Evolutionary conservation across 37 sponge, comb jelly and placozoan species (phyloP).

Genomic region (Dysidea cf. avara): DNA sequence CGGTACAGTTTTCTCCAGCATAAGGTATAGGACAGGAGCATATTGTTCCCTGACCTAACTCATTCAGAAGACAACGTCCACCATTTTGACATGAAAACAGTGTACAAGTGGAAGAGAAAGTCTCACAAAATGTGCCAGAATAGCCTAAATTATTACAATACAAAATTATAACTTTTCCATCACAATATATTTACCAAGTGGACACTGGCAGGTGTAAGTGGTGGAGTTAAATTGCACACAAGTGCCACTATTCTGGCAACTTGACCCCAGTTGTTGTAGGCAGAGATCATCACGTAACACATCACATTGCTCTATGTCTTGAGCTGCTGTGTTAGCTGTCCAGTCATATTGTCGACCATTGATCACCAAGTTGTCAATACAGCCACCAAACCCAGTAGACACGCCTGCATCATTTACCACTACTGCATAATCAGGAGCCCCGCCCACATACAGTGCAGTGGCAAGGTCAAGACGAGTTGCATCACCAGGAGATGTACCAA

Average conservation of each 20-base stretch:
- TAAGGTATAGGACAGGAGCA: constrained; percentile 71
- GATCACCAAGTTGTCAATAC: constrained; percentile 26
- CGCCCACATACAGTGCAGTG: constrained; percentile 42
- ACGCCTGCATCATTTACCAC: constrained; percentile 1
- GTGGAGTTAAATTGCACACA: constrained; percentile 11
- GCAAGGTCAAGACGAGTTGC: constrained; percentile 21
- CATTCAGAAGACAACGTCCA: constrained; percentile 9
- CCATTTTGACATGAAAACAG: constrained; percentile 42
- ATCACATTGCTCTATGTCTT: constrained; percentile 10
- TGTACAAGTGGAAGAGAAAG: constrained; percentile 9
- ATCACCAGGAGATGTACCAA: constrained; percentile 25
- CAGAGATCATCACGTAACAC: constrained; percentile 20
- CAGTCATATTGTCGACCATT: neutral
- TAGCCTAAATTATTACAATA: constrained; percentile 41
- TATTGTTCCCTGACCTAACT: constrained; percentile 1
- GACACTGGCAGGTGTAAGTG: constrained; percentile 10
- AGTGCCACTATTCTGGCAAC: constrained; percentile 47
- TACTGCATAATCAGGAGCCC: constrained; percentile 4
- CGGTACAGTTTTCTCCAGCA: constrained; percentile 37
- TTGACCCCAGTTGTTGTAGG: neutral
- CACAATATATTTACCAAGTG: too few relatives aligned
- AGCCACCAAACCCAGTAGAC: constrained; percentile 48
- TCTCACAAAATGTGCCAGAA: constrained; percentile 44
- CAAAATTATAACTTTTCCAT: neutral
- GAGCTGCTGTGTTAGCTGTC: constrained; percentile 18